Evolutionary conservation across 2,797 vertebrate genomes (phyloP).

Genomic region (Dipus sagitta): DNA sequence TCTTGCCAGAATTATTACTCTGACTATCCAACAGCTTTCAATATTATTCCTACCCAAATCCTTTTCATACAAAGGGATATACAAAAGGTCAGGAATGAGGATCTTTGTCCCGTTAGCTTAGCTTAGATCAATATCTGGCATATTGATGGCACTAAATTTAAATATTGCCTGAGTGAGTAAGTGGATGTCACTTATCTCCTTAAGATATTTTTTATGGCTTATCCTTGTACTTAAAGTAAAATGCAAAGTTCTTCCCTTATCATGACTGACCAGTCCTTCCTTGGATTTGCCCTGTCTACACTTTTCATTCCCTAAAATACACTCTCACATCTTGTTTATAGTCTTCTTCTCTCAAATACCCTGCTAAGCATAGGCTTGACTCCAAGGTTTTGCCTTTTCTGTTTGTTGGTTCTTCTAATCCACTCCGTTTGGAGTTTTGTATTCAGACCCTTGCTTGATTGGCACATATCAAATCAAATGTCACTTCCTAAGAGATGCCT

Average conservation of each 20-base stretch:
- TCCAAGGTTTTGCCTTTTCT: not conserved
- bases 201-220: not conserved
- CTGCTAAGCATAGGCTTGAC: not conserved
- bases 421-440: not conserved
- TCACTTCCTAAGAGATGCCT: not conserved
- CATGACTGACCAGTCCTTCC: not conserved
- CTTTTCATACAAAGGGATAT: not conserved
- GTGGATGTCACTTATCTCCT: not conserved
- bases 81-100: not conserved
- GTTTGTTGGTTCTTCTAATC: not conserved
- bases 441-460: not conserved
- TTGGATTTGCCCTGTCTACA: not conserved
- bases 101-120: not conserved
- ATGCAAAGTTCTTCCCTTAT: not conserved
- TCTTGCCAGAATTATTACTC: not conserved
- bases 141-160: not conserved
- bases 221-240: not conserved
- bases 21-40: not conserved
- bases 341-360: not conserved
- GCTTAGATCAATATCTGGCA: not conserved
- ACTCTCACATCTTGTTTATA: not conserved
- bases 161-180: not conserved
- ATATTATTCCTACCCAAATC: not conserved
- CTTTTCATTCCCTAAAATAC: not conserved
- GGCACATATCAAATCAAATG: not conserved